Base-by-base conservation (phyloP, 2,113 vertebrate species). In the Etheostoma spectabile region DNA sequence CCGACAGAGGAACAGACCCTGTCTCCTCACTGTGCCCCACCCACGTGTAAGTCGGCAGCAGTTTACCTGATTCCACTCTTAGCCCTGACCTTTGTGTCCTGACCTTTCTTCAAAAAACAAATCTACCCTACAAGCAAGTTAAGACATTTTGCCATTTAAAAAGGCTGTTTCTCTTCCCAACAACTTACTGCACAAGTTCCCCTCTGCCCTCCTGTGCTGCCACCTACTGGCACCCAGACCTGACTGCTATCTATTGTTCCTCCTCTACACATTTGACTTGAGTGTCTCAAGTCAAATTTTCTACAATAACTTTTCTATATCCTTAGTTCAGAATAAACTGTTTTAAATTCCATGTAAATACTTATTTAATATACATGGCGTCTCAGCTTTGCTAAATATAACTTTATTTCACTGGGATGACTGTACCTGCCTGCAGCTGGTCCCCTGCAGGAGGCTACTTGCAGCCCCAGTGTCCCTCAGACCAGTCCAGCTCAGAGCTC, bases 401-500 rank as follows among this genome's bases (percentile, higher is more conserved):
- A 69, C 22, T 49, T 42, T 60, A 53, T 69, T 62, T 61, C 11
- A 46, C 65, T 27, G 75, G 84, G 64, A 27, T 79, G 38, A 70
- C 61, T 55, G 68, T 60, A 30, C 60, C 49, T 76, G 56, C 95
- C 96, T 96, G 90, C 95, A 97, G 95, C 95, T 88, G 93, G 81
- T 81, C 65, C 88, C 82, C 94, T 93, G 93, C 94, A 91, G 94
- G 95, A 97, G 92, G 93, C 95, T 93, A 92, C 91, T 91, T 95
- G 93, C 89, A 64, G 73, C 81, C 75, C 38, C 61, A 33, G 19
- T 79, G 73, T 62, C 60, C 92, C 95, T 95, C 96, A 93, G 95
- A 93, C 92, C 88, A 91, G 94, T 93, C 94, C 93, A 92, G 94
- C 93, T 91, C 94, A 96, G 93, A 88, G 84, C 88, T 86, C 69